Base-by-base conservation (phyloP, 1,140 invertebrate species). In the Bombus huntii region DNA sequence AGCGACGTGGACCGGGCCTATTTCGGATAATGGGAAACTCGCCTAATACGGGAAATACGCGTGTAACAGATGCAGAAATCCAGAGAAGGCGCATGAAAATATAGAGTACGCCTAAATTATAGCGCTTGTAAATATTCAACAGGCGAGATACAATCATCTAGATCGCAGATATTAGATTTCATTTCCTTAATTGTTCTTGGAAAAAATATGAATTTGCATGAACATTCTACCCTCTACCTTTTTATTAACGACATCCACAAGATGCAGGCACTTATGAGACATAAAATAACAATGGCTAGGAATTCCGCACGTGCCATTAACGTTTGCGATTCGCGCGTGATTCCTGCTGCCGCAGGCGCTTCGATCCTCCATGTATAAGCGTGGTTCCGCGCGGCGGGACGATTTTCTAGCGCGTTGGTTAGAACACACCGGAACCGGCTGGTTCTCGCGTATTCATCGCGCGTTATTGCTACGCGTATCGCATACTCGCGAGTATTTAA, bases 241-340 rank as follows among this genome's bases (percentile, higher is more conserved):
- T 28, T 62, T 62, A n/a, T 28, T 28, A 59, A 28, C 28, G 57
- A 28, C 57, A 28, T n/a, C 28, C 59, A 62, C 28, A 28, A 62
- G 28, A 62, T n/a, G 1, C 9, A 62, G 28, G 1, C 10, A 1
- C 59, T n/a, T n/a, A n/a, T 28, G 53, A 59, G 39, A 72, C 34
- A 6, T 28, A 34, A 6, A 39, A 57, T 44, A n/a, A 10, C 28
- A 47, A 74, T 25, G 44, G 44, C 28, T 44, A 39, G 18, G 44
- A 74, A 74, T 53, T n/a, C 73, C 44, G 39, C 73, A 44, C 73
- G 73, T 74, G 42, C 73, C 73, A 53, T 74, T 53, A 74, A 74
- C 37, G 37, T 71, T 22, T 37, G 25, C 70, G 70, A 72, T 72
- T 72, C 25, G 12, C 37, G 70, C 70, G 73, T 53, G 47, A 75